Evolutionary conservation across 1,140 invertebrate species (phyloP).

Genomic region (Drosophila aff.): DNA sequence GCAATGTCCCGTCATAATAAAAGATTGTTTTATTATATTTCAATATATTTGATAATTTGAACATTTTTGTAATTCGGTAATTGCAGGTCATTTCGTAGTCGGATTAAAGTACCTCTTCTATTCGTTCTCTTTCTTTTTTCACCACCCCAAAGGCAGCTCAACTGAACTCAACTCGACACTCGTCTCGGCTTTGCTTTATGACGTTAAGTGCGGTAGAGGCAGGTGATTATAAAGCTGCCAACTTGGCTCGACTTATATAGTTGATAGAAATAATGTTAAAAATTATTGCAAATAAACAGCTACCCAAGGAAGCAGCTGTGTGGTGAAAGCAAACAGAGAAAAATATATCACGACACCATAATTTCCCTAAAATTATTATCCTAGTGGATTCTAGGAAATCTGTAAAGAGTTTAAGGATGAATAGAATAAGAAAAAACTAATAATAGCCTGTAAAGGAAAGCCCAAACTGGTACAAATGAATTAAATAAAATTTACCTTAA

Average conservation of each 20-base stretch:
- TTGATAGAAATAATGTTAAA: slow-evolving; percentile 38
- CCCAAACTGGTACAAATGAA: no score
- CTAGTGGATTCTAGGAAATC: not conserved
- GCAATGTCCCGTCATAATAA: not conserved
- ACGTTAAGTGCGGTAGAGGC: slow-evolving; percentile 38
- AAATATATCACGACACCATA: not conserved
- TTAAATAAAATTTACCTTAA: not conserved
- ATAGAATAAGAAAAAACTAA: no score
- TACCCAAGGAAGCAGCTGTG: slow-evolving; percentile 1
- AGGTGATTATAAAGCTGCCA: slow-evolving; percentile 54
- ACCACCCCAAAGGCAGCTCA: slow-evolving; percentile 3
- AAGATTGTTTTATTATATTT: not conserved
- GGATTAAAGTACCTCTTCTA: not conserved
- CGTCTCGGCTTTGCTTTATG: slow-evolving; percentile 35
- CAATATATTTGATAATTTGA: not conserved
- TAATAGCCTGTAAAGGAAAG: not conserved
- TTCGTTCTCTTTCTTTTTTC: not conserved
- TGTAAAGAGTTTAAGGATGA: no score
- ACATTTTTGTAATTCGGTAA: no score
- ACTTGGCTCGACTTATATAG: slow-evolving; percentile 30
- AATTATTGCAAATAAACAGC: slow-evolving; percentile 46
- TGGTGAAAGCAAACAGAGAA: not conserved
- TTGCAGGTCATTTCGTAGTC: not conserved
- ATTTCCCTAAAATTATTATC: no score
- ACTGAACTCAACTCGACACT: slow-evolving; percentile 25